Percentiles rank a stretch among this genome's conserved stretches.
phyloP scores from a whole-genome alignment of 2,113 vertebrate genomes.

The Acrocephalus kingi region DNA sequence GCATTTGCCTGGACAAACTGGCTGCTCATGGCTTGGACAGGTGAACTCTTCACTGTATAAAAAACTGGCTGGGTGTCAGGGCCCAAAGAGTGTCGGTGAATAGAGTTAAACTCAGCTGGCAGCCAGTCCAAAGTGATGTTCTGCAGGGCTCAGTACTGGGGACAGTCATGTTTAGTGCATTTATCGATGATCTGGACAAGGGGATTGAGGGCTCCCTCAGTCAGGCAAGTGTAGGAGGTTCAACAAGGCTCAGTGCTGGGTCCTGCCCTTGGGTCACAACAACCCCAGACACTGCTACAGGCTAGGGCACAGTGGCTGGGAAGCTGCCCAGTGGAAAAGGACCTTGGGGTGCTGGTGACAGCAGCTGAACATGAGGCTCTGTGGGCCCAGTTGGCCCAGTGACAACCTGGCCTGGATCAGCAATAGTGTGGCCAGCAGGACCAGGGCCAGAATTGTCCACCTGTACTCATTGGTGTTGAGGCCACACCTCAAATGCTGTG shows the following conservation, averaged over 20 bases:
- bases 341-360: neutral
- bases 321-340: neutral
- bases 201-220: neutral
- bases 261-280: neutral
- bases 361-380: neutral
- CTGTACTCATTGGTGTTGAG: accelerated
- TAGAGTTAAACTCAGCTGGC: neutral
- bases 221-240: neutral
- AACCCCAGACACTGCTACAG: accelerated
- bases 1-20: neutral
- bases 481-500: accelerated
- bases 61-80: neutral
- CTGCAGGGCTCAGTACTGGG: neutral
- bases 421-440: neutral
- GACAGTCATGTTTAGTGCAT: neutral
- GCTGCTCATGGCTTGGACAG: neutral
- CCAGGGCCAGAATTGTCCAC: accelerated
- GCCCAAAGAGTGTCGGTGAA: neutral
- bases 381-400: neutral
- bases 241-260: neutral
- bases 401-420: neutral
- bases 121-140: neutral
- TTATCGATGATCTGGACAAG: accelerated
- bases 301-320: neutral
- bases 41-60: neutral